phyloP scores from a whole-genome alignment of 2,797 vertebrate species.

The Macropodus opercularis region DNA sequence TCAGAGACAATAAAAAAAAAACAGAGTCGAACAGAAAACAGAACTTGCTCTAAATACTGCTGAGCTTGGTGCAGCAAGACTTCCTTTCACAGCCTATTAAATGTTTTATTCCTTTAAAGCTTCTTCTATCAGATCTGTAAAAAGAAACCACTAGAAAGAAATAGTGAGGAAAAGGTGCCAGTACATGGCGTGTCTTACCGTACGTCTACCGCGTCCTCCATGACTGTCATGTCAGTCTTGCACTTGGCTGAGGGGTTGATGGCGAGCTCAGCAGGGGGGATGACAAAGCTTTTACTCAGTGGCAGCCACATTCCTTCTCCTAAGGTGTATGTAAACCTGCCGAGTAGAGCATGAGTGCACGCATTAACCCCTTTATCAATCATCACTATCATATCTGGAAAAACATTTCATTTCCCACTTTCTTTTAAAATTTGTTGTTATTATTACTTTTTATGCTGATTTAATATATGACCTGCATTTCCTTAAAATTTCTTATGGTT shows the following conservation, averaged over 20 bases:
- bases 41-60: constrained; percentile 1
- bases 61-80: constrained; percentile 10
- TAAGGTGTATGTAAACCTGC: constrained; percentile 95
- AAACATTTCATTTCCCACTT: no score
- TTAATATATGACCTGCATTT: no score
- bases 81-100: background rate
- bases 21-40: background rate
- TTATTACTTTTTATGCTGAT: no score
- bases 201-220: constrained; percentile 98
- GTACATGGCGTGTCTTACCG: constrained; percentile 78
- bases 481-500: no score
- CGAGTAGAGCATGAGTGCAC: constrained; percentile 5
- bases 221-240: constrained; percentile 99
- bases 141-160: background rate
- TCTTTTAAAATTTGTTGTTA: no score
- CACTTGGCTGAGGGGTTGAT: constrained; percentile 99
- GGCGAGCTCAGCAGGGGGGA: constrained; percentile 95
- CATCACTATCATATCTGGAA: no score
- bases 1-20: constrained; percentile 4
- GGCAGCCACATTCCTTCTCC: constrained; percentile 99
- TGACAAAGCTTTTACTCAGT: constrained; percentile 97
- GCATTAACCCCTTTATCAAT: no score
- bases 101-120: constrained; percentile 16
- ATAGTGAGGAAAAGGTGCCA: background rate
- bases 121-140: background rate